Conservation (phyloP, 2,888 invertebrate genomes). For the Amiota mariae region DNA sequence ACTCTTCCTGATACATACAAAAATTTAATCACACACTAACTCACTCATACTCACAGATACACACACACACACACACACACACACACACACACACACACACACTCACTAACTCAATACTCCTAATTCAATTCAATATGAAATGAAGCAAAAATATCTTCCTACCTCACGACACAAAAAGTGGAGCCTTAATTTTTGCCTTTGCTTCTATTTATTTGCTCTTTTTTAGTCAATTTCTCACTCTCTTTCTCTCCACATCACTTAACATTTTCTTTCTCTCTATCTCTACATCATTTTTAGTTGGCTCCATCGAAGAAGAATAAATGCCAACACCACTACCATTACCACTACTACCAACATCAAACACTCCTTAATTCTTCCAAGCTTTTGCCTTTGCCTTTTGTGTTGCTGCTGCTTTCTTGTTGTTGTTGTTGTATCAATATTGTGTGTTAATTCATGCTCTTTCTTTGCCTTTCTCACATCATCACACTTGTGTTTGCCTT, state of each 20-base stretch:
- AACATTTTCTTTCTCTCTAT: no score
- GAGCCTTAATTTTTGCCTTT: conserved; percentile 51
- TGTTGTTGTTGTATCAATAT: not conserved
- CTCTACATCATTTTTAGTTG: no score
- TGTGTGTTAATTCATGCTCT: conserved; percentile 25
- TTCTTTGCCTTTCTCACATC: conserved; percentile 18
- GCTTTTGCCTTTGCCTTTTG: conserved; percentile 31
- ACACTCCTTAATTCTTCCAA: conserved; percentile 55
- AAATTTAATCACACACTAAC: no score
- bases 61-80: not conserved
- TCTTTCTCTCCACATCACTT: no score
- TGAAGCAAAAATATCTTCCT: conserved; percentile 48
- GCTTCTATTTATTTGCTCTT: conserved; percentile 12
- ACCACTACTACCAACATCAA: conserved; percentile 57
- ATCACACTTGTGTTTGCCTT: conserved; percentile 12
- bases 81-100: not conserved
- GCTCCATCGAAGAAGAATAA: no score
- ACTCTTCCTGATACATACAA: no score
- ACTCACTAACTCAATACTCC: not conserved
- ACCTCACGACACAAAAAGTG: conserved; percentile 65
- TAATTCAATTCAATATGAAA: not conserved
- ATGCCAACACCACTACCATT: conserved; percentile 45
- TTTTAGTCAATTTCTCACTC: no score
- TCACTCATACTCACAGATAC: no score
- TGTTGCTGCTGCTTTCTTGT: not conserved